Base-by-base conservation (phyloP, 2,113 vertebrate species). In the Podiceps cristatus region DNA sequence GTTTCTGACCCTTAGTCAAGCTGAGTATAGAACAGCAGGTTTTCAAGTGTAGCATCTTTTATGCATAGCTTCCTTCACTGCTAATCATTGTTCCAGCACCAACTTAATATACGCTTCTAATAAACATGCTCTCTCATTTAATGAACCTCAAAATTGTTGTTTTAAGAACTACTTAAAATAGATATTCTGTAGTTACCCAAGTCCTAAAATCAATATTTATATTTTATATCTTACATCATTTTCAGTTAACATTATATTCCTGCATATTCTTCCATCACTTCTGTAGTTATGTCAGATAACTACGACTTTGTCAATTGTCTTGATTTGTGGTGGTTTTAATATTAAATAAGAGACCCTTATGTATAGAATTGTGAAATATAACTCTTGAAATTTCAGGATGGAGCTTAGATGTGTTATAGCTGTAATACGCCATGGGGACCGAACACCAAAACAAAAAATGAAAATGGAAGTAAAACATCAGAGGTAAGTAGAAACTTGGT, bases 391-490 rank as follows among this genome's bases (percentile, higher is more conserved):
- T 96, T 98, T 92, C 88, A 99, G 99, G 99, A 99, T 99, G 99
- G 99, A 99, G 86, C 98, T 99, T 68, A 98, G 99, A 47, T 99
- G 98, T 97, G 98, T 99, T 68, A 99, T 99, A 96, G 98, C 98
- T 85, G 98, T 99, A 63, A 99, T 99, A 96, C 98, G 98, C 50
- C 98, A 99, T 66, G 98, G 98, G 59, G 98, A 99, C 94, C 96
- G 98, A 87, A 99, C 98, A 90, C 98, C 98, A 84, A 99, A 99
- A 76, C 98, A 99, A 86, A 99, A 99, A 97, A 99, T 99, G 98
- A 99, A 99, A 98, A 99, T 99, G 98, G 98, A 99, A 98, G 98
- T 99, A 86, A 98, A 98, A 77, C 98, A 99, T 97, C 98, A 99
- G 83, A 98, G 94, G 98, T 98, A 96, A 94, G 96, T 89, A 62